Percentiles rank a stretch among this genome's conserved stretches.
Conservation (phyloP, 2,113 vertebrate genomes). For the Noctilio leporinus region DNA sequence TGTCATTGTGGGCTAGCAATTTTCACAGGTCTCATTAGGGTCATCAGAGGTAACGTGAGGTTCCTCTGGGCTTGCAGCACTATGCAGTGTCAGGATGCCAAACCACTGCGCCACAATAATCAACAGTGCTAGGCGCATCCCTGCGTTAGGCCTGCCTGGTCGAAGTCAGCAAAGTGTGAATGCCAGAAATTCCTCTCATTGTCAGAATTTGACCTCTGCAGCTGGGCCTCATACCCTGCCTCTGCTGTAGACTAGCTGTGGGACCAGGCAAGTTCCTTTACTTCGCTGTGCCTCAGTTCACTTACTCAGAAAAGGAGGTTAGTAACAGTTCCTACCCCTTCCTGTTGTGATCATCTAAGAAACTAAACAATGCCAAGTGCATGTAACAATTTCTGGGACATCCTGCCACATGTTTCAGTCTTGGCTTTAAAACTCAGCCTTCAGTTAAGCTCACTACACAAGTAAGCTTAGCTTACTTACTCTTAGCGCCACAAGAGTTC, state of each 20-base stretch:
- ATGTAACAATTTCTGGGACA: neutral
- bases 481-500: neutral
- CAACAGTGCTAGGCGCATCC: neutral
- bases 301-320: neutral
- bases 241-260: neutral
- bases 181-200: neutral
- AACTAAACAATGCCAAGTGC: neutral
- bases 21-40: neutral
- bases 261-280: neutral
- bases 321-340: neutral
- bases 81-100: neutral
- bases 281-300: neutral
- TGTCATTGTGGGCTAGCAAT: neutral
- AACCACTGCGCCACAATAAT: neutral
- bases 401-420: neutral
- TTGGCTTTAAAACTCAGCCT: neutral
- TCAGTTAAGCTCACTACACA: neutral
- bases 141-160: neutral
- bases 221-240: neutral
- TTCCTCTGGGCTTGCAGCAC: neutral
- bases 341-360: neutral
- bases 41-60: neutral
- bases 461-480: too few relatives aligned
- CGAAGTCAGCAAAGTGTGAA: neutral
- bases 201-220: neutral